phyloP scores from a whole-genome alignment of 2,113 vertebrate species.

The Varanus komodoensis region DNA sequence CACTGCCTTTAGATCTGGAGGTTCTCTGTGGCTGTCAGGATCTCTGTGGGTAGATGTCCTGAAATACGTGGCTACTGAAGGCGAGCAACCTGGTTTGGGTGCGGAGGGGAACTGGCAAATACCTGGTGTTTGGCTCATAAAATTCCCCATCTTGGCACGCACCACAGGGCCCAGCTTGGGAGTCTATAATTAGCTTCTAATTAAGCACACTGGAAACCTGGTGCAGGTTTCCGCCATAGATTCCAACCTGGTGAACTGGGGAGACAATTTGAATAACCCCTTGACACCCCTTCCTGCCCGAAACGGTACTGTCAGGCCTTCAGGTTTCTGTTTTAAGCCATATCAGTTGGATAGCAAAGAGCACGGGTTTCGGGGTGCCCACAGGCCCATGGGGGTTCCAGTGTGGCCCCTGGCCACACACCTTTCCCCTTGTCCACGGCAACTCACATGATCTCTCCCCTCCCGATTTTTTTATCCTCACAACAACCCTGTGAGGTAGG shows the following conservation, averaged over 20 bases:
- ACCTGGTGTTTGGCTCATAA: neutral
- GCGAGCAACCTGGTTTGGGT: neutral
- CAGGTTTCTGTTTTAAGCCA: neutral
- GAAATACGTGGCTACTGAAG: neutral
- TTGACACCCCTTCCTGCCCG: neutral
- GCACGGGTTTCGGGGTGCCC: too few relatives aligned
- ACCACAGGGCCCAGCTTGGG: neutral
- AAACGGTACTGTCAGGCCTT: neutral
- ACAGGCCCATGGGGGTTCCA: too few relatives aligned
- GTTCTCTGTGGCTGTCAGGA: neutral
- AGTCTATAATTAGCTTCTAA: conserved; percentile 46
- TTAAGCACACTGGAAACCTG: conserved; percentile 17
- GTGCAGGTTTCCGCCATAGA: neutral
- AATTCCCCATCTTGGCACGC: neutral
- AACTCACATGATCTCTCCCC: too few relatives aligned
- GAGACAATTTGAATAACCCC: neutral
- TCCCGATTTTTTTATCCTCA: too few relatives aligned
- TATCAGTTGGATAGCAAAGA: neutral
- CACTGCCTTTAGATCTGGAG: neutral
- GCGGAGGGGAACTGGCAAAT: neutral
- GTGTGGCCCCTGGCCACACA: too few relatives aligned
- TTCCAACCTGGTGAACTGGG: conserved; percentile 4
- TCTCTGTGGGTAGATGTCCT: neutral
- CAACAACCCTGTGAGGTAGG: too few relatives aligned
- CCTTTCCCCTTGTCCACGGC: too few relatives aligned